Percentiles rank a stretch among this genome's conserved stretches.
Conservation (phyloP, 2,888 invertebrate genomes). For the Eilema depressum region DNA sequence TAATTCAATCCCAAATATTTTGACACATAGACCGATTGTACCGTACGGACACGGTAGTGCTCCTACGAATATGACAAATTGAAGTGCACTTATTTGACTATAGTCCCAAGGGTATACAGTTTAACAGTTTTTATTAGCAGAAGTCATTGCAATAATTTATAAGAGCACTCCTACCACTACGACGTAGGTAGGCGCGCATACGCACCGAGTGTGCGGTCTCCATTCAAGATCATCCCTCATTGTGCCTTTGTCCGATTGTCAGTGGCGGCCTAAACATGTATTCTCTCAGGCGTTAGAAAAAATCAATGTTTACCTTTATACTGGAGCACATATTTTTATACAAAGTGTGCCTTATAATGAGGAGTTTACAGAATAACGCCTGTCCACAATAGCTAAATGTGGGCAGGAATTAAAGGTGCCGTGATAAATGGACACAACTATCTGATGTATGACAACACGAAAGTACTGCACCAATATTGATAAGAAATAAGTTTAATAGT, state of each 20-base stretch:
- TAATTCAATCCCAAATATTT: neutral
- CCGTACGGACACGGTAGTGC: too few relatives aligned
- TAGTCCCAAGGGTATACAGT: constrained; percentile 37
- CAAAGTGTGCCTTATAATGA: constrained; percentile 84
- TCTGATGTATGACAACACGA: constrained; percentile 50
- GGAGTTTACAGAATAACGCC: constrained; percentile 86
- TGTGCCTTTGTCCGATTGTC: constrained; percentile 81
- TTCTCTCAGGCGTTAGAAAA: constrained; percentile 80
- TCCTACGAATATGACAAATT: constrained; percentile 11
- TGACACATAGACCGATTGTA: neutral
- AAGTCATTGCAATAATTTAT: constrained; percentile 61
- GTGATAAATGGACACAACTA: constrained; percentile 73
- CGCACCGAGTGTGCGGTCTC: constrained; percentile 83
- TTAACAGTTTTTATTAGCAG: constrained; percentile 29
- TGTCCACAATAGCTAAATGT: constrained; percentile 79
- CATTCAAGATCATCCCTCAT: constrained; percentile 80
- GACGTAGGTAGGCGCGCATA: constrained; percentile 55
- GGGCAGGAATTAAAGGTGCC: constrained; percentile 78
- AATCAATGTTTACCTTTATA: constrained; percentile 86
- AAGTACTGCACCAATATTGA: constrained; percentile 53
- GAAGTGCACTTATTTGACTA: constrained; percentile 38
- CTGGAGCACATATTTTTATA: constrained; percentile 85
- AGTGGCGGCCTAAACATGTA: constrained; percentile 82
- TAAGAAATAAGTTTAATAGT: neutral
- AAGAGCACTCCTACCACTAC: constrained; percentile 42